phyloP scores from a whole-genome alignment of 2,888 invertebrate species.

The Dinocampus coccinellae region DNA sequence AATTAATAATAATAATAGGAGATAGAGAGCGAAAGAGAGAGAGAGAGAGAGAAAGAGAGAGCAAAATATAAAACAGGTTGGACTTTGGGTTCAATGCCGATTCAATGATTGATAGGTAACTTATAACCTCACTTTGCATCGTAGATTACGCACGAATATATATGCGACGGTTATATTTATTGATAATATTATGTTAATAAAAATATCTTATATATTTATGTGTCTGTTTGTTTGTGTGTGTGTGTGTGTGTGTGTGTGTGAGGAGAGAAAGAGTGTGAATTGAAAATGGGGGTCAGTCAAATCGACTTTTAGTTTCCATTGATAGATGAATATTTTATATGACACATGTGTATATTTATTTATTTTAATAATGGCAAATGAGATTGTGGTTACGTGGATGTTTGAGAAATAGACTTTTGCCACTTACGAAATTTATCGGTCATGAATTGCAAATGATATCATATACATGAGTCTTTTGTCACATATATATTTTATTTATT shows the following conservation, averaged over 20 bases:
- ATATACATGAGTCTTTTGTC: not conserved
- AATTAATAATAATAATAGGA: no score
- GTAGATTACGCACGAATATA: slow-evolving; percentile 52
- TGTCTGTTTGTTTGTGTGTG: not conserved
- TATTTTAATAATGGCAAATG: not conserved
- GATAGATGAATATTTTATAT: not conserved
- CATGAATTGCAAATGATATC: no score
- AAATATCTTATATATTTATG: slow-evolving; percentile 42
- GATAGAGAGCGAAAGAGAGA: slow-evolving; percentile 10
- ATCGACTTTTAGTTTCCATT: not conserved
- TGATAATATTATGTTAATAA: slow-evolving; percentile 56
- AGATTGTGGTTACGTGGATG: not conserved
- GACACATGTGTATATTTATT: not conserved
- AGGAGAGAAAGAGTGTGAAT: no score
- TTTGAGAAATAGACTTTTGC: not conserved
- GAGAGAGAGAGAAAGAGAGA: slow-evolving; percentile 11
- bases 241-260: not conserved
- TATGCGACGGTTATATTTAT: slow-evolving; percentile 48
- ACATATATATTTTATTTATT: not conserved
- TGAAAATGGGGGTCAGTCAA: not conserved
- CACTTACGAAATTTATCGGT: not conserved
- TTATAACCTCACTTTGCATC: slow-evolving; percentile 64
- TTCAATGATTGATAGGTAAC: slow-evolving; percentile 64
- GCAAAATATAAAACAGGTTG: slow-evolving; percentile 26
- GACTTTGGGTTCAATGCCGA: slow-evolving; percentile 62